Evolutionary conservation across 2,888 invertebrate genomes (phyloP).

Genomic region (Helleia helle): DNA sequence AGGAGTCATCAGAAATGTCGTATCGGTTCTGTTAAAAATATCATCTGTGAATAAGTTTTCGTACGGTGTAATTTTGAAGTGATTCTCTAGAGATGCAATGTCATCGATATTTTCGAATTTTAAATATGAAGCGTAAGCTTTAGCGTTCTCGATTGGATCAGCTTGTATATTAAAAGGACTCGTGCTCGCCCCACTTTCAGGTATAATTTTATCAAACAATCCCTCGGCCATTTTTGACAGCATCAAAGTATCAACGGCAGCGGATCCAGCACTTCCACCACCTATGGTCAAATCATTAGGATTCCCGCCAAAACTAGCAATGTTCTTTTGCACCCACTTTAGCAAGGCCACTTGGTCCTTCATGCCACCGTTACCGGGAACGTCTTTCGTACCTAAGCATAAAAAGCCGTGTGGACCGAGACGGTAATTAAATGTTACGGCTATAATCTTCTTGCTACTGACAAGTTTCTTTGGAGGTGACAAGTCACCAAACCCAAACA

Average conservation of each 20-base stretch:
- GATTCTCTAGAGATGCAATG: constrained; percentile 31
- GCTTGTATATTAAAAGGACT: constrained; percentile 29
- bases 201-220: constrained; percentile 24
- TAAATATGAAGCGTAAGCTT: constrained; percentile 28
- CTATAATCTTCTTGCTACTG: constrained; percentile 28
- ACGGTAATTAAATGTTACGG: constrained; percentile 40
- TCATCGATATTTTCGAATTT: constrained; percentile 31
- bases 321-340: constrained; percentile 28
- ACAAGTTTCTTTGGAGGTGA: constrained; percentile 25
- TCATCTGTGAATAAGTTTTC: constrained; percentile 23
- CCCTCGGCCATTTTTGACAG: constrained; percentile 28
- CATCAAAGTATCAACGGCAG: constrained; percentile 35
- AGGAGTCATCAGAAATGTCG: constrained; percentile 23
- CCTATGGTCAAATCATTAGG: constrained; percentile 41
- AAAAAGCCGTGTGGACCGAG: constrained; percentile 36
- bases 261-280: constrained; percentile 40
- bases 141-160: constrained; percentile 36
- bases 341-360: constrained; percentile 44
- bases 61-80: constrained; percentile 32
- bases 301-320: constrained; percentile 23
- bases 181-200: constrained; percentile 34
- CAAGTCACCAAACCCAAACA: constrained; percentile 35
- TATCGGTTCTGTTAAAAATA: constrained; percentile 19
- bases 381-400: constrained; percentile 37
- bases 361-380: constrained; percentile 47